phyloP scores from a whole-genome alignment of 2,113 vertebrate species.

The Zosterops borbonicus region DNA sequence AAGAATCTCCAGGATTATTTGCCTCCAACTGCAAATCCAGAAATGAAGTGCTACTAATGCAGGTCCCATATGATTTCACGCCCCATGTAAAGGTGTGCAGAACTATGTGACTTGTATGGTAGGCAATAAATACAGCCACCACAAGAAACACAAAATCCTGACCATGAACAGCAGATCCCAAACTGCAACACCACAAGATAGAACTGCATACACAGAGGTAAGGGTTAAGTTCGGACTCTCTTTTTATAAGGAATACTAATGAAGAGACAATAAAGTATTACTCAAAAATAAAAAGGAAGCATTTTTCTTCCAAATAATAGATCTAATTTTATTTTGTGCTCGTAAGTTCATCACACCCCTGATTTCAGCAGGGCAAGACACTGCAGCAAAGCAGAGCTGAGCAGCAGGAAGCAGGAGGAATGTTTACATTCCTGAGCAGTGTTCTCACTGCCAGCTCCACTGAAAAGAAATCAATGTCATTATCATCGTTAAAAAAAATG shows the following conservation, averaged over 20 bases:
- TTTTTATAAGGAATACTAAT: not conserved
- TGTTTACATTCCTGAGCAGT: not conserved
- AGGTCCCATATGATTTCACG: fast-evolving
- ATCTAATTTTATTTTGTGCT: not conserved
- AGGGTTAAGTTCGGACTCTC: not conserved
- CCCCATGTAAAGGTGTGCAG: not conserved
- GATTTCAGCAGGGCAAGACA: not conserved
- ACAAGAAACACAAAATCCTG: not conserved
- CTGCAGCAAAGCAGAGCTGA: not conserved
- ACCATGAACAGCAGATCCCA: not conserved
- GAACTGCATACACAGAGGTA: not conserved
- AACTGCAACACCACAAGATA: not conserved
- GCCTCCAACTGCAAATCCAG: not conserved
- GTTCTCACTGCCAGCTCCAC: not conserved
- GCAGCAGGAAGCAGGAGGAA: not conserved
- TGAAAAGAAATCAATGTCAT: not conserved
- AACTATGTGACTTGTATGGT: not conserved
- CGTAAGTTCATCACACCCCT: not conserved
- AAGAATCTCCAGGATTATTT: not conserved
- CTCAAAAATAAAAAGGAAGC: not conserved
- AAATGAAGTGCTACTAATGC: not conserved
- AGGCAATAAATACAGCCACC: not conserved
- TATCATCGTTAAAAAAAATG: not conserved
- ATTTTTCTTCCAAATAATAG: not conserved
- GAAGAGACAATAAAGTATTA: not conserved